These are phyloP conservation scores for Agrotis segetum DNA, from an alignment of 2,888 invertebrate genomes.

Conservation along the genomic window DNA sequence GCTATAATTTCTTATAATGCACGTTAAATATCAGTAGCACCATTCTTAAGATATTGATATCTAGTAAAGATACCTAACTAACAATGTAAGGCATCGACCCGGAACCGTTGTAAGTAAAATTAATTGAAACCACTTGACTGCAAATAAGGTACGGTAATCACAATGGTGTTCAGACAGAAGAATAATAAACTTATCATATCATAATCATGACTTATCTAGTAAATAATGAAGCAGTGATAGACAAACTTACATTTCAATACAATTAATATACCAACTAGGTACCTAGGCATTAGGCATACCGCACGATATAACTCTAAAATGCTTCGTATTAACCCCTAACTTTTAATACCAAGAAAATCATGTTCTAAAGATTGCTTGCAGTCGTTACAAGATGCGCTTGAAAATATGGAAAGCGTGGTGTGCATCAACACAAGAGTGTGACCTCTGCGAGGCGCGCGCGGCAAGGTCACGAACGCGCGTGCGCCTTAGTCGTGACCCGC, in stretches of 20 bases:
- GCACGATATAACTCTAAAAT: not conserved
- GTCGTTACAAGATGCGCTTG: slow-evolving; percentile 58
- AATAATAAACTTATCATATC: slow-evolving; percentile 17
- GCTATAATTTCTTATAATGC: slow-evolving; percentile 66
- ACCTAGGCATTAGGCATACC: not conserved
- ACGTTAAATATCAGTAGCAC: slow-evolving; percentile 55
- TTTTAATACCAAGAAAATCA: slow-evolving; percentile 19
- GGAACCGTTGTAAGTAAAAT: slow-evolving; percentile 49
- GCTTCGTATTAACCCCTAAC: not conserved
- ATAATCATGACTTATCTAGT: not conserved
- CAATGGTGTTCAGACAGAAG: slow-evolving; percentile 16
- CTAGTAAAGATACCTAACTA: slow-evolving; percentile 32
- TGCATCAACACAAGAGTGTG: slow-evolving; percentile 87
- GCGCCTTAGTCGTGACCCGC: slow-evolving; percentile 90
- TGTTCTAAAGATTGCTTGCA: slow-evolving; percentile 30
- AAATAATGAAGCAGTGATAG: not conserved
- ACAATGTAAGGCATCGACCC: slow-evolving; percentile 37
- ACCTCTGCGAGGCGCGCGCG: slow-evolving; percentile 88
- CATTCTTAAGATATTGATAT: slow-evolving; percentile 38
- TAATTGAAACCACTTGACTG: slow-evolving; percentile 38
- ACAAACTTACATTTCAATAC: not conserved
- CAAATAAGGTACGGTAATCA: slow-evolving; percentile 35
- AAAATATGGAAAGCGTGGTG: slow-evolving; percentile 78
- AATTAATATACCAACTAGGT: not conserved
- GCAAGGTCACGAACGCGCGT: slow-evolving; percentile 91